Conservation (phyloP, 2,888 invertebrate genomes). For the Epinotia brunnichana region DNA sequence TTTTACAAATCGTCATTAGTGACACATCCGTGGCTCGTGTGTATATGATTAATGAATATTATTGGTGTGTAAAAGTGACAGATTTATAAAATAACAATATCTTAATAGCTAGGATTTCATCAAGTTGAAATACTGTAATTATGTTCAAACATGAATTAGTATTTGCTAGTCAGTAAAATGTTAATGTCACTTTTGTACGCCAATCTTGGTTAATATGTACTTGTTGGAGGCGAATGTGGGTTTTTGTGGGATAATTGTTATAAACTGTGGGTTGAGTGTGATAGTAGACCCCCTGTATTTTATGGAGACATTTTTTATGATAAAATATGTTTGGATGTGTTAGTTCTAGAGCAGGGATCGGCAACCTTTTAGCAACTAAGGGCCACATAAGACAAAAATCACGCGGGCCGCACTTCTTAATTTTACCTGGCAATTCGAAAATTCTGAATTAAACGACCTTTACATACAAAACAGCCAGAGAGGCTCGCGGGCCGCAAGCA, state of each 20-base stretch:
- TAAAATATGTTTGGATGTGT: background rate
- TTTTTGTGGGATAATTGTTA: constrained; percentile 13
- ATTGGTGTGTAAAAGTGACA: background rate
- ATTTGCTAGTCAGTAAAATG: background rate
- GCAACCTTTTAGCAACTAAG: too few relatives aligned
- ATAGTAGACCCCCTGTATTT: background rate
- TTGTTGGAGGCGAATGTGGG: constrained; percentile 12
- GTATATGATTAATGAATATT: background rate
- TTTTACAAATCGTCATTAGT: background rate
- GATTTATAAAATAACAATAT: background rate
- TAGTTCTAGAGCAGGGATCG: background rate
- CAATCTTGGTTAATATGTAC: background rate
- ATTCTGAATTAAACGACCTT: too few relatives aligned
- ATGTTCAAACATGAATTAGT: background rate
- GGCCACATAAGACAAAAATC: too few relatives aligned
- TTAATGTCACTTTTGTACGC: constrained; percentile 1
- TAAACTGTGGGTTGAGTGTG: constrained; percentile 7
- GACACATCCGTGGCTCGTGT: background rate
- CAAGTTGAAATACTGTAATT: background rate
- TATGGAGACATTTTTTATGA: background rate
- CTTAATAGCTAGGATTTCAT: background rate
- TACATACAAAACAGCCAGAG: too few relatives aligned
- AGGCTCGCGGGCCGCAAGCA: too few relatives aligned
- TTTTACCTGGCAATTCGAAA: too few relatives aligned
- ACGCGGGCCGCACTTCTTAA: too few relatives aligned